phyloP scores from a whole-genome alignment of 2,888 invertebrate species.

The Drosophila siamana region DNA sequence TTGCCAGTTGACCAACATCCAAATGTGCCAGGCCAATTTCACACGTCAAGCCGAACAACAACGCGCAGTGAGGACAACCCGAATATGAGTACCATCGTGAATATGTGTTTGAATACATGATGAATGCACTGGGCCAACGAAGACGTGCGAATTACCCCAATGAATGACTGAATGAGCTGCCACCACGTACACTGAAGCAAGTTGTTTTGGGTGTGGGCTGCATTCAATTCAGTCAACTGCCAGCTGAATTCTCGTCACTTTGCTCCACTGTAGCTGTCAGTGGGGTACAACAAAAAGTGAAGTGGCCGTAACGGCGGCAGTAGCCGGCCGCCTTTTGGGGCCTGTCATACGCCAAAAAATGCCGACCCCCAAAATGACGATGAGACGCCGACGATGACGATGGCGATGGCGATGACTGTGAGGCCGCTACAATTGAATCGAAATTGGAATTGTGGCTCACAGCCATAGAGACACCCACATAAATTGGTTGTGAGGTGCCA shows the following conservation, averaged over 20 bases:
- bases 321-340: slow-evolving; percentile 53
- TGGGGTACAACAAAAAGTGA: slow-evolving; percentile 46
- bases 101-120: slow-evolving; percentile 23
- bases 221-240: neutral
- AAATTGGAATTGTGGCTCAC: slow-evolving; percentile 49
- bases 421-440: slow-evolving; percentile 55
- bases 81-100: slow-evolving; percentile 62
- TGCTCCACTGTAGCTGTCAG: slow-evolving; percentile 44
- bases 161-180: slow-evolving; percentile 73
- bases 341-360: slow-evolving; percentile 62
- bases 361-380: slow-evolving; percentile 25
- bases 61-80: slow-evolving; percentile 38
- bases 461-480: neutral
- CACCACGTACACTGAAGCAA: slow-evolving; percentile 40
- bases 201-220: neutral
- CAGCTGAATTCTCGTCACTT: neutral
- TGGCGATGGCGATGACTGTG: neutral
- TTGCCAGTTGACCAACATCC: slow-evolving; percentile 38
- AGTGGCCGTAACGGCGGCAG: slow-evolving; percentile 49
- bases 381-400: slow-evolving; percentile 17
- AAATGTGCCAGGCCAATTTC: slow-evolving; percentile 50
- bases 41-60: slow-evolving; percentile 41
- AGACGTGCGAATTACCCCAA: slow-evolving; percentile 66
- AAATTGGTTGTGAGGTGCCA: slow-evolving; percentile 1
- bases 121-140: slow-evolving; percentile 23